Evolutionary conservation across 2,797 vertebrate species (phyloP).

Genomic region (Caiman crocodilus): DNA sequence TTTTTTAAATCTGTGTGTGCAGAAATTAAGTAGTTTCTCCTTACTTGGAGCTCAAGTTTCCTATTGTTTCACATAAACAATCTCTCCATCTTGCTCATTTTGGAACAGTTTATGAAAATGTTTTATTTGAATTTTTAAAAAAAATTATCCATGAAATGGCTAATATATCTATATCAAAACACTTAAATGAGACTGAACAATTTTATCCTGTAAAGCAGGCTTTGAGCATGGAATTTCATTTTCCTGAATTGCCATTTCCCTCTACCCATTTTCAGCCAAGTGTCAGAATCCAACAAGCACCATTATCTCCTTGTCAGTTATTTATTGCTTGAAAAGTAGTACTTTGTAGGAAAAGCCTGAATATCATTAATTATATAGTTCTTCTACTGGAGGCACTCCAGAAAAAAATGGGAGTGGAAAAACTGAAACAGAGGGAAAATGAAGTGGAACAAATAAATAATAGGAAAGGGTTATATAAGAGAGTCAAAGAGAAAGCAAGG

Average conservation of each 20-base stretch:
- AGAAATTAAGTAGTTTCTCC: background rate
- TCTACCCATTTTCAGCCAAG: constrained; percentile 9
- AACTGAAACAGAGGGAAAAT: background rate
- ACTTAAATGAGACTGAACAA: background rate
- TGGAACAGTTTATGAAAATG: background rate
- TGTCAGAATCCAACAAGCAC: constrained; percentile 43
- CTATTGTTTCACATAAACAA: background rate
- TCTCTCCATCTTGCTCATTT: background rate
- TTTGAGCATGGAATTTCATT: background rate
- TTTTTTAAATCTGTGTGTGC: background rate
- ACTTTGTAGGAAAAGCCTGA: background rate
- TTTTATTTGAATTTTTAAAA: background rate
- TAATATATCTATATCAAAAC: too few species aligned
- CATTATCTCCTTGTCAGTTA: constrained; percentile 60
- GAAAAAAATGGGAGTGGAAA: constrained; percentile 10
- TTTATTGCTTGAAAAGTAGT: constrained; percentile 48
- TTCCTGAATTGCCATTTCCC: background rate
- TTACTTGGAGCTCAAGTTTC: background rate
- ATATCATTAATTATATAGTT: constrained; percentile 61
- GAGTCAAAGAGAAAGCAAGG: background rate
- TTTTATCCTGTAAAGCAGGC: background rate
- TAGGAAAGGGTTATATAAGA: background rate
- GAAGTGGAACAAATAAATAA: background rate
- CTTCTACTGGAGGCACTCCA: constrained; percentile 20
- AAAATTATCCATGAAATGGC: background rate